Percentiles rank a stretch among this genome's conserved stretches.
Conservation (phyloP, 1,140 invertebrate species). For the Nephila pilipes region DNA sequence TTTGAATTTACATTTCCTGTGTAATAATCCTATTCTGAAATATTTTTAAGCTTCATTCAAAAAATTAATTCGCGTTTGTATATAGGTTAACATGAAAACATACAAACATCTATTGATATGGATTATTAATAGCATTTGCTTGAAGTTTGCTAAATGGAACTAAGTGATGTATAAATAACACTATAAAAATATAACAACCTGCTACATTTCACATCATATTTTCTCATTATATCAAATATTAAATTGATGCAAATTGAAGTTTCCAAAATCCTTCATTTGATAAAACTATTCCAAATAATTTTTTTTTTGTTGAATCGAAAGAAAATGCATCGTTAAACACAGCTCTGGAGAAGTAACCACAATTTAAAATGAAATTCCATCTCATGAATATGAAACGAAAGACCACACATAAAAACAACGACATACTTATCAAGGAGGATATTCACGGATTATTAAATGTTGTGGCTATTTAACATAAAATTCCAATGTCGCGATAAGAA, state of each 20-base stretch:
- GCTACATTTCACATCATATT: too few species aligned
- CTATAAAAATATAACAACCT: too few species aligned
- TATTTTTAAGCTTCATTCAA: too few species aligned
- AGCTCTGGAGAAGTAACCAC: not conserved
- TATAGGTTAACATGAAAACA: too few species aligned
- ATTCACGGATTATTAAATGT: constrained; percentile 10
- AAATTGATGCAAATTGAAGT: not conserved
- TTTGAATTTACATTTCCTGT: too few species aligned
- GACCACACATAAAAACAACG: not conserved
- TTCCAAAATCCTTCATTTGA: not conserved
- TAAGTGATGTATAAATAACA: too few species aligned
- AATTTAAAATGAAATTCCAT: not conserved
- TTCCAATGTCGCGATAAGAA: not conserved
- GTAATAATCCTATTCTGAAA: too few species aligned
- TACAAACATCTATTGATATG: too few species aligned
- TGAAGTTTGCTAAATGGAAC: too few species aligned
- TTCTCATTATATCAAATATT: too few species aligned
- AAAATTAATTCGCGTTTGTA: too few species aligned
- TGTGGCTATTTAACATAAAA: constrained; percentile 22
- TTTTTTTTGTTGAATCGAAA: not conserved
- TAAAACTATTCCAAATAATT: not conserved
- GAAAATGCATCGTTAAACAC: not conserved
- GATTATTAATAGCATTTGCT: too few species aligned
- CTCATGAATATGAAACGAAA: not conserved
- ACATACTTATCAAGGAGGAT: not conserved